Evolutionary conservation across 2,113 vertebrate genomes (phyloP).

Genomic region (Nothoprocta perdicaria): DNA sequence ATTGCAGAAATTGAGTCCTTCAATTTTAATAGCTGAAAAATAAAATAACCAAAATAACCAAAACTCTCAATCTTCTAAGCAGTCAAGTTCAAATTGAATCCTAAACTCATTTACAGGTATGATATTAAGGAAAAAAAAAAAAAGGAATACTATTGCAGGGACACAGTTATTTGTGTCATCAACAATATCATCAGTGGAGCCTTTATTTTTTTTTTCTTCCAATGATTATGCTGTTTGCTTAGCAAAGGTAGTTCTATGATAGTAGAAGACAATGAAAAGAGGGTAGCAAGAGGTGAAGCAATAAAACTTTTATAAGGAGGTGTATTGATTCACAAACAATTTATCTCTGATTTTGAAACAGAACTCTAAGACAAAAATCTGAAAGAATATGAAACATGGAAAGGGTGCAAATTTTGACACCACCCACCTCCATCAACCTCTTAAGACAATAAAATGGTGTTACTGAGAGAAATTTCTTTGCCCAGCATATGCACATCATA

Average conservation of each 20-base stretch:
- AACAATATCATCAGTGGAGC: slow-evolving; percentile 31
- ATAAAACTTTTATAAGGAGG: neutral
- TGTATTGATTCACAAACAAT: slow-evolving; percentile 2
- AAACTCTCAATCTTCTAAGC: slow-evolving; percentile 42
- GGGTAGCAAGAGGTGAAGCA: neutral
- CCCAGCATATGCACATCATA: neutral
- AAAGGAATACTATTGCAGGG: slow-evolving; percentile 37
- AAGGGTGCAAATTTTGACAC: neutral
- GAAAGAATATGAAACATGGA: neutral
- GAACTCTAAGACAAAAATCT: slow-evolving; percentile 12
- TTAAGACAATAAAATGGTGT: neutral
- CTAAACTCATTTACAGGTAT: slow-evolving; percentile 60
- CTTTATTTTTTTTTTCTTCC: neutral
- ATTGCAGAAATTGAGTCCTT: slow-evolving; percentile 48
- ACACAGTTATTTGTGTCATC: slow-evolving; percentile 40
- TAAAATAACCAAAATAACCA: neutral
- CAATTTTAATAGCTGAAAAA: slow-evolving; percentile 34
- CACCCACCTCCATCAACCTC: neutral
- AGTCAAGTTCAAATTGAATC: slow-evolving; percentile 64
- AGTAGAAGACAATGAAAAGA: neutral
- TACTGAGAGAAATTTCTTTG: neutral
- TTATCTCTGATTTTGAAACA: neutral
- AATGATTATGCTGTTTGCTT: slow-evolving; percentile 1
- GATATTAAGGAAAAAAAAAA: slow-evolving; percentile 9
- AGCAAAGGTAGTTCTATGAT: slow-evolving; percentile 5